phyloP scores from a whole-genome alignment of 2,888 invertebrate species.

The Leptinotarsa haldemani region DNA sequence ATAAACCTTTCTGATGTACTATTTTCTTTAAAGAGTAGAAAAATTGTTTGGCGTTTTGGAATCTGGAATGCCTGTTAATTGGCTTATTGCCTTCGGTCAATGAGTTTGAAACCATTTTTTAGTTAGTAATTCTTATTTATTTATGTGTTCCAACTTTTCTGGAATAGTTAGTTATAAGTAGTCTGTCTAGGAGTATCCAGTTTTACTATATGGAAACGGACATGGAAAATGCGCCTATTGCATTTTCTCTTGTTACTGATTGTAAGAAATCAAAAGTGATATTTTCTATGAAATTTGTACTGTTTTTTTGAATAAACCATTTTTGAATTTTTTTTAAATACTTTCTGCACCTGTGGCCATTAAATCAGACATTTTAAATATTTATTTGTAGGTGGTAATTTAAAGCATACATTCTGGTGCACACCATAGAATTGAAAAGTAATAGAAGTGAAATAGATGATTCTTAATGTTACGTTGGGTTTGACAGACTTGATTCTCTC shows the following conservation, averaged over 20 bases:
- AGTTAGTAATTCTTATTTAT: conserved; percentile 8
- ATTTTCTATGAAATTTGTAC: conserved; percentile 47
- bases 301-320: conserved; percentile 34
- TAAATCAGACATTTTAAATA: too few relatives aligned
- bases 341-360: neutral
- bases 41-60: too few relatives aligned
- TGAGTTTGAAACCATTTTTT: neutral
- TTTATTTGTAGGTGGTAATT: too few relatives aligned
- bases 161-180: conserved; percentile 19
- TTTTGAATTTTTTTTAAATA: neutral
- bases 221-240: conserved; percentile 40
- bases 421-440: too few relatives aligned
- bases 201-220: conserved; percentile 26
- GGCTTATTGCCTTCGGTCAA: neutral
- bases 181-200: conserved; percentile 22
- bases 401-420: too few relatives aligned
- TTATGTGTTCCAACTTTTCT: conserved; percentile 13
- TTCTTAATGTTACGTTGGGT: too few relatives aligned
- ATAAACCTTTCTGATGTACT: too few relatives aligned
- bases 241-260: conserved; percentile 37
- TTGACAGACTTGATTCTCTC: too few relatives aligned
- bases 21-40: too few relatives aligned
- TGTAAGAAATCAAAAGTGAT: conserved; percentile 42
- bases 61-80: neutral
- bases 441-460: too few relatives aligned